Evolutionary conservation across 2,113 vertebrate genomes (phyloP), one percentile per base, ranked within the genome.

Genomic region (Anthoscopus minutus): DNA sequence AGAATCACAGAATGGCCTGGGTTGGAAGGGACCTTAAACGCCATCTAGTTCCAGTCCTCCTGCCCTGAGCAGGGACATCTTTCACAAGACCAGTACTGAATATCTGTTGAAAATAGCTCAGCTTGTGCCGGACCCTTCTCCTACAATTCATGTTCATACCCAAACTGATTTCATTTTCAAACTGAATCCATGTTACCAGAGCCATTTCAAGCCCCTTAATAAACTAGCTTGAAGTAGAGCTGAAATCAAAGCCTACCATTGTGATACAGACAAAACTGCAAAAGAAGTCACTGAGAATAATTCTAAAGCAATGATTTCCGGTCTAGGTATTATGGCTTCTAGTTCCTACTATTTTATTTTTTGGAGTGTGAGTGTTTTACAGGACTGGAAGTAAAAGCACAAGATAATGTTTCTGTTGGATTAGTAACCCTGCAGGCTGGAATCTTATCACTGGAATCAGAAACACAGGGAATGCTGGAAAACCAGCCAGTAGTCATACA

Each of bases 111-210:
- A n/a, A 14, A 56, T 10, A 69, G 33, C 27, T 57, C 45, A 88
- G 33, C 47, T 33, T 42, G 23, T 51, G 13, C 38, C 71, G 58
- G 33, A 50, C 30, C 19, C 33, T 69, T 70, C 38, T 81, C 50
- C 54, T 3, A 1, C 2, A 10, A 31, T 7, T 38, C 67, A 47
- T 1, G 0, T 54, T 33, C 11, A 2, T 12, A 54, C 10, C 28
- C 40, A 56, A 42, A 37, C 27, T 22, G 11, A 19, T 64, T 90
- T 81, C n/a, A n/a, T n/a, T n/a, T n/a, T n/a, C n/a, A n/a, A n/a
- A n/a, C n/a, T n/a, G n/a, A n/a, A n/a, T 35, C 42, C 24, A 12
- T 19, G 38, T 35, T 62, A 58, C 17, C 35, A 81, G 9, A 82
- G 25, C 8, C 30, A 73, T 44, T 64, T 65, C 30, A 50, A 78